Percentiles rank a stretch among this genome's conserved stretches.
Conservation (phyloP, 2,113 vertebrate species). For the Balaenoptera acutorostrata region DNA sequence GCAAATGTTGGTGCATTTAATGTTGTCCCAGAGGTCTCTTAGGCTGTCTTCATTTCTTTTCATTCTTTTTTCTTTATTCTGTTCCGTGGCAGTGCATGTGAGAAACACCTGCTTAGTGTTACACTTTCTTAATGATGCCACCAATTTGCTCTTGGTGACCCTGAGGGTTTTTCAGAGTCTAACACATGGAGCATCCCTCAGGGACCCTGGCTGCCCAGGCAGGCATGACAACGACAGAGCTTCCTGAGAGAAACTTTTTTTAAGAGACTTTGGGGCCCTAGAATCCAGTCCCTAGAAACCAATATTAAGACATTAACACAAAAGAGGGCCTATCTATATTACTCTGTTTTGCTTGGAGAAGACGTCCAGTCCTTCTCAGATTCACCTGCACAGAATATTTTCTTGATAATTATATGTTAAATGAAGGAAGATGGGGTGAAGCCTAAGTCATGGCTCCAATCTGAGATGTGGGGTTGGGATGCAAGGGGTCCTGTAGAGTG, state of each 20-base stretch:
- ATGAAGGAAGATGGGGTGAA: not conserved
- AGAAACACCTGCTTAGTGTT: not conserved
- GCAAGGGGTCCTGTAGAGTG: not conserved
- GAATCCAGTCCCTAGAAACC: not conserved
- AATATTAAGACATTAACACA: not conserved
- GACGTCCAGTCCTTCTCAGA: not conserved
- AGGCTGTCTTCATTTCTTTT: too few species aligned
- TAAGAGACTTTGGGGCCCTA: not conserved
- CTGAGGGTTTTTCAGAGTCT: not conserved
- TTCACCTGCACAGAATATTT: not conserved
- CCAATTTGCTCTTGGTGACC: not conserved
- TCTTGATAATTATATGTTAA: not conserved
- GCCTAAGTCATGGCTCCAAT: not conserved
- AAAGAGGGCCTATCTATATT: not conserved
- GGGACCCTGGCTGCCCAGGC: not conserved
- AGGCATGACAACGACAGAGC: not conserved
- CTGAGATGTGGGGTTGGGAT: not conserved
- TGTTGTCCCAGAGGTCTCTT: too few species aligned
- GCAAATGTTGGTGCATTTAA: too few species aligned
- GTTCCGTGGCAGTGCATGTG: not conserved
- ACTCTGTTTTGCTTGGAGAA: not conserved
- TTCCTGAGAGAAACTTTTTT: not conserved
- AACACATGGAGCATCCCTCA: fast-evolving
- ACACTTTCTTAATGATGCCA: not conserved
- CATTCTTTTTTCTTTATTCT: too few species aligned